Percentiles rank a stretch among this genome's conserved stretches.
Evolutionary conservation across 2,113 vertebrate species (phyloP).

Genomic region (Neomonachus schauinslandi): DNA sequence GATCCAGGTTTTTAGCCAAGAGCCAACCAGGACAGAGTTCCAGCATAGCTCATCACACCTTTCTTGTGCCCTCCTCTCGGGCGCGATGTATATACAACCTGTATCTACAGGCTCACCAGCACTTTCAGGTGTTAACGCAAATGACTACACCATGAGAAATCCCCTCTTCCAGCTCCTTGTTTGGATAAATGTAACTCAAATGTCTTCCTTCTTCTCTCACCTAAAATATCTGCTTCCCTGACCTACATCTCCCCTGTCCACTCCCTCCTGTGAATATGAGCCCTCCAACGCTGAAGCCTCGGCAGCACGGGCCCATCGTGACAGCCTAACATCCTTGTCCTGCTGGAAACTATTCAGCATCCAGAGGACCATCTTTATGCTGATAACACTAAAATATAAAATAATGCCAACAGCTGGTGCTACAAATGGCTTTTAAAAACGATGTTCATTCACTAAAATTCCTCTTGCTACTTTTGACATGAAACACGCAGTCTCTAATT

Average conservation of each 20-base stretch:
- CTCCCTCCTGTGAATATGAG: conserved; percentile 1
- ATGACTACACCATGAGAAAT: neutral
- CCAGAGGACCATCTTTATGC: conserved; percentile 90
- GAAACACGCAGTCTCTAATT: conserved; percentile 93
- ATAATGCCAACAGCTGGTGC: conserved; percentile 93
- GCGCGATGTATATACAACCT: neutral
- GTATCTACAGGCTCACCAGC: conserved; percentile 54
- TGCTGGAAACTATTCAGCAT: conserved; percentile 87
- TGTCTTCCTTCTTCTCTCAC: neutral
- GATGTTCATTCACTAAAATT: conserved; percentile 93
- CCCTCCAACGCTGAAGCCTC: neutral
- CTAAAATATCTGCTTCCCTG: conserved; percentile 42
- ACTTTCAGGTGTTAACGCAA: conserved; percentile 42
- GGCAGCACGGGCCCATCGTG: conserved; percentile 46
- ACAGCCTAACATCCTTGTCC: conserved; percentile 82
- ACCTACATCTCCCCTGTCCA: neutral
- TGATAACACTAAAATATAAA: conserved; percentile 92
- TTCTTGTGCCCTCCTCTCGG: conserved; percentile 49
- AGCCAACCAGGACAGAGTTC: conserved; percentile 44
- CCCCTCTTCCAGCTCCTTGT: neutral
- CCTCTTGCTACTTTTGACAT: conserved; percentile 92
- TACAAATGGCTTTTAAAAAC: conserved; percentile 94
- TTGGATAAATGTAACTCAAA: neutral
- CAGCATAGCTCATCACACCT: conserved; percentile 60
- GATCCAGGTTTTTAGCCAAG: neutral